Conservation (phyloP, 2,797 vertebrate genomes). For the Myotis findleyi region DNA sequence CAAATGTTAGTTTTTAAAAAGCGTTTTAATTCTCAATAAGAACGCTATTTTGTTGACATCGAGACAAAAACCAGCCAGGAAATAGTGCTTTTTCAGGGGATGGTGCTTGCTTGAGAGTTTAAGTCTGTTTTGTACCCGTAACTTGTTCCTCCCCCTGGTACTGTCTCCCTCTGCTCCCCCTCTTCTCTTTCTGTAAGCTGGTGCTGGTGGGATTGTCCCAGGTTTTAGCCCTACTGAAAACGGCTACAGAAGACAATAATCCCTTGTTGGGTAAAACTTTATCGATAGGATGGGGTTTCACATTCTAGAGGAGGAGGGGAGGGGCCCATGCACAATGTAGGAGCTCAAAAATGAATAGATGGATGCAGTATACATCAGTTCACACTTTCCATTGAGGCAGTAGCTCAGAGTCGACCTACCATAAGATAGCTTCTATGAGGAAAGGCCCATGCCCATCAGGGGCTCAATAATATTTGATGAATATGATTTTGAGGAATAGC, state of each 20-base stretch:
- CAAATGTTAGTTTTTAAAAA: background rate
- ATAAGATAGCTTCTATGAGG: background rate
- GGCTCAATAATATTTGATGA: background rate
- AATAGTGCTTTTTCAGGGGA: background rate
- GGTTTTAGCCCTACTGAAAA: background rate
- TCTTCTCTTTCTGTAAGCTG: background rate
- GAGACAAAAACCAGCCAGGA: background rate
- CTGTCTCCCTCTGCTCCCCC: background rate
- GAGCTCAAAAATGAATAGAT: background rate
- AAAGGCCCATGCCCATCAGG: background rate
- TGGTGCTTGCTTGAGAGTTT: background rate
- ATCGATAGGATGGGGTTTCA: background rate
- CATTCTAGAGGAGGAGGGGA: background rate
- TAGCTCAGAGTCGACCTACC: background rate
- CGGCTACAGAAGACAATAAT: background rate
- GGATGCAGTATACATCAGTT: background rate
- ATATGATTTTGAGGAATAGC: background rate
- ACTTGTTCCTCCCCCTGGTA: background rate
- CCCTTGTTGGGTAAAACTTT: background rate
- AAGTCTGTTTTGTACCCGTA: background rate
- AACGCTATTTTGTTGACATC: background rate
- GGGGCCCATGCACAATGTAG: background rate
- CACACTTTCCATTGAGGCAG: background rate
- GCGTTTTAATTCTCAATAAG: background rate
- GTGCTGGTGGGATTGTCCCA: background rate